phyloP scores from a whole-genome alignment of 2,888 invertebrate species.

The Drosophila bunnanda region DNA sequence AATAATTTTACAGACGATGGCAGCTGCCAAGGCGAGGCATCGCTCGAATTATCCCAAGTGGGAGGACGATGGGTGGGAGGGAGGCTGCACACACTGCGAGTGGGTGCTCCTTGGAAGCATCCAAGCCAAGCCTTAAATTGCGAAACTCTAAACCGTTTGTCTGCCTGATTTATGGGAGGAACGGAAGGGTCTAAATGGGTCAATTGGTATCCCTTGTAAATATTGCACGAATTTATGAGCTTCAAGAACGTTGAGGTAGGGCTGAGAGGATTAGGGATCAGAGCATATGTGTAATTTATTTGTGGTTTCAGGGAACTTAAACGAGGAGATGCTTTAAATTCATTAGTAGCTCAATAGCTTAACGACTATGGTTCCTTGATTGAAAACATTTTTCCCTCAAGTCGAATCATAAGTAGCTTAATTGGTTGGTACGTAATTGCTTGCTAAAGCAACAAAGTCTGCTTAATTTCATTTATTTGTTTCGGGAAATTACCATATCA shows the following conservation, averaged over 20 bases:
- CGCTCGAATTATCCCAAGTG: constrained; percentile 1
- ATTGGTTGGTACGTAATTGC: neutral
- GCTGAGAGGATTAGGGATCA: neutral
- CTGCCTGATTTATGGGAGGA: constrained; percentile 32
- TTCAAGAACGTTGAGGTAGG: constrained; percentile 9
- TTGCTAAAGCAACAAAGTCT: neutral
- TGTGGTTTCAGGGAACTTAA: neutral
- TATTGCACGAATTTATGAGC: constrained; percentile 28
- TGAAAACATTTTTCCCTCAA: neutral
- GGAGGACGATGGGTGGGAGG: neutral
- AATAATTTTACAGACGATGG: constrained; percentile 41
- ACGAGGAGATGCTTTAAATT: neutral
- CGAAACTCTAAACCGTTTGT: constrained; percentile 40
- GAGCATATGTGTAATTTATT: neutral
- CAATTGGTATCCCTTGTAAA: constrained; percentile 35
- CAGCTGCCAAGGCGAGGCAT: constrained; percentile 41
- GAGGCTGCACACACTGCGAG: constrained; percentile 1
- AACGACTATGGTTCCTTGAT: no score
- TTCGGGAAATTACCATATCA: neutral
- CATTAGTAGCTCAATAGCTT: neutral
- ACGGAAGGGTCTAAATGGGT: constrained; percentile 29
- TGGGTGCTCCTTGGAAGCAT: neutral
- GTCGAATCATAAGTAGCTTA: neutral
- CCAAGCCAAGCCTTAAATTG: constrained; percentile 35
- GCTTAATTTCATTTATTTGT: neutral